Evolutionary conservation across 2,797 vertebrate species (phyloP), one percentile per base, ranked within the genome.

Genomic region (Miichthys miiuy): DNA sequence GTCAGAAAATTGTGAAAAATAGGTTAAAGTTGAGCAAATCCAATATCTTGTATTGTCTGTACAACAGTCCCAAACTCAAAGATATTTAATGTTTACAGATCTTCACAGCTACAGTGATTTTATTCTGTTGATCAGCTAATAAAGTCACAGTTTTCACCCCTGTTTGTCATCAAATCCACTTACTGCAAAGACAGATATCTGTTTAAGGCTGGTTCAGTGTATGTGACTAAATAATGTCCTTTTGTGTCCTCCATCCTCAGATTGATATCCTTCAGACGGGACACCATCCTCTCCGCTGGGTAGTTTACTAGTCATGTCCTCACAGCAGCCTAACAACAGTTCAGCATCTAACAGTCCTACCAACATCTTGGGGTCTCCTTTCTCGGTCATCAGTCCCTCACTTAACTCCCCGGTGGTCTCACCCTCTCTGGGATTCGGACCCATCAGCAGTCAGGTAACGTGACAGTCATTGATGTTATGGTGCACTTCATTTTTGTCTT

Each of bases 351-450:
- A 96, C 91, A 97, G 94, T 73, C 95, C 94, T 25, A 96, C 96
- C 67, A 96, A 92, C 75, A 92, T 96, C 27, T 74, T 97, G 77
- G 96, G 96, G 68, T 97, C 97, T 42, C 97, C 97, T 0, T 96
- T 97, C 87, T 96, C 97, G 1, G 96, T 97, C 54, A 97, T 97
- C 92, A 97, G 96, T 82, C 95, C 96, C 51, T 96, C 97, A 47
- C 93, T 97, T 74, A 96, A 95, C 73, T 97, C 97, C 58, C 96
- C 96, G 0, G 94, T 96, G 27, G 92, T 96, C 44, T 96, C 96
- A 14, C 96, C 96, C 58, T 95, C 96, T 78, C 85, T 97, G 63
- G 96, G 95, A 76, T 97, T 97, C 79, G 96, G 97, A 80, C 96
- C 97, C 30, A 96, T 97, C 90, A 97, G 95, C 93, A 96, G 95